Evolutionary conservation across 2,113 vertebrate species (phyloP).

Genomic region (Ceratotherium simum): DNA sequence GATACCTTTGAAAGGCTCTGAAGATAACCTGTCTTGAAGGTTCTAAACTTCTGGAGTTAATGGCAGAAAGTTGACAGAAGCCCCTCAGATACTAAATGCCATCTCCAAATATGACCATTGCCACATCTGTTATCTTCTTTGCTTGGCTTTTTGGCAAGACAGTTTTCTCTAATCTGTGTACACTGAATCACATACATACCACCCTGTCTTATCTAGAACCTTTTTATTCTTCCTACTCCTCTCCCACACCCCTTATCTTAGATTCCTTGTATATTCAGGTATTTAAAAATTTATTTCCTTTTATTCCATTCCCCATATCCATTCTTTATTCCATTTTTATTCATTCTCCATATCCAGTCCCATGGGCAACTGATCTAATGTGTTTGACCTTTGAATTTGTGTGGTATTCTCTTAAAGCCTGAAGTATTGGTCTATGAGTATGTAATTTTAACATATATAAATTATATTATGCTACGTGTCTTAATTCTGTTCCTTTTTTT

Average conservation of each 20-base stretch:
- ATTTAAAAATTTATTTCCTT: constrained; percentile 32
- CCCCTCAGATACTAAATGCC: not conserved
- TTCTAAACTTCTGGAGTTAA: not conserved
- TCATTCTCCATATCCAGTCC: not conserved
- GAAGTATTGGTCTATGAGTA: not conserved
- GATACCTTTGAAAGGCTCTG: not conserved
- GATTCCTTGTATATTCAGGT: not conserved
- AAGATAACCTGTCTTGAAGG: not conserved
- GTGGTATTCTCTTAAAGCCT: constrained; percentile 9
- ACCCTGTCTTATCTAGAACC: not conserved
- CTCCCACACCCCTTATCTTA: not conserved
- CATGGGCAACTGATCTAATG: not conserved
- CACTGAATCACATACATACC: not conserved
- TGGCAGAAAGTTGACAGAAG: not conserved
- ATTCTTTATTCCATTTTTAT: not conserved
- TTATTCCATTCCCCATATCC: not conserved
- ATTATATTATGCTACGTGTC: not conserved
- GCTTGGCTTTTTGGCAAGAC: not conserved
- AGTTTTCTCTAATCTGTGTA: constrained; percentile 22
- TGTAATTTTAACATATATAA: not conserved
- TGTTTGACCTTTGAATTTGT: constrained; percentile 16
- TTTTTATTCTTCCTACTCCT: constrained; percentile 35
- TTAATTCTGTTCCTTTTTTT: constrained; percentile 2
- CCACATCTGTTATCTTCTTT: not conserved
- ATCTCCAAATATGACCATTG: not conserved